Conservation (phyloP, 2,113 vertebrate genomes). For the Pomatostomus ruficeps region DNA sequence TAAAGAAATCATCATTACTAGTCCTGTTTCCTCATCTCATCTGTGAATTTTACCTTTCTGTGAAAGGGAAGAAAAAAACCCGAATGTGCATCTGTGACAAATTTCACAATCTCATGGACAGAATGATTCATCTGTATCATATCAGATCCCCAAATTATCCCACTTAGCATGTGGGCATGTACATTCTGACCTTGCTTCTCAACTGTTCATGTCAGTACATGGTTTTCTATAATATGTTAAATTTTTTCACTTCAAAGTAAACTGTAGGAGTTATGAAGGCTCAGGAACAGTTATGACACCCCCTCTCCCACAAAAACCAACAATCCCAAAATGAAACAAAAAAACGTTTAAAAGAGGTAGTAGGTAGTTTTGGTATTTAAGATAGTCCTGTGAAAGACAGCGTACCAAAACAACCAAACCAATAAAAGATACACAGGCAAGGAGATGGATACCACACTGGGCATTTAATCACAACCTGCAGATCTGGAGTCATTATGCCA, state of each 20-base stretch:
- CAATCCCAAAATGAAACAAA: background rate
- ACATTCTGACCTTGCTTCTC: background rate
- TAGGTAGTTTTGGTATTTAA: background rate
- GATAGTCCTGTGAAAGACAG: background rate
- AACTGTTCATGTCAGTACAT: background rate
- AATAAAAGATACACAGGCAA: background rate
- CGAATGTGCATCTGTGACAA: background rate
- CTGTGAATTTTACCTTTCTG: background rate
- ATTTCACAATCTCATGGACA: background rate
- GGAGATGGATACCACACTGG: background rate
- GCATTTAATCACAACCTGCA: background rate
- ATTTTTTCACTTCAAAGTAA: background rate
- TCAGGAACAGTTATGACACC: background rate
- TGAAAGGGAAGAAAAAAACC: background rate
- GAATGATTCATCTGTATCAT: conserved; percentile 5
- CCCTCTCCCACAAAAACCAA: background rate
- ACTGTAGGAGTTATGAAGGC: background rate
- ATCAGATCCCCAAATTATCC: background rate
- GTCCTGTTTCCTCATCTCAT: background rate
- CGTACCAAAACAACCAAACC: background rate
- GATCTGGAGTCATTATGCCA: background rate
- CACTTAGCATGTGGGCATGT: background rate
- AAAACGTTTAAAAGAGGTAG: background rate
- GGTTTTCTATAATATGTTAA: background rate
- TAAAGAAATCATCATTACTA: background rate